Conservation (phyloP, 2,113 vertebrate species). For the Anser brachyrhynchus region DNA sequence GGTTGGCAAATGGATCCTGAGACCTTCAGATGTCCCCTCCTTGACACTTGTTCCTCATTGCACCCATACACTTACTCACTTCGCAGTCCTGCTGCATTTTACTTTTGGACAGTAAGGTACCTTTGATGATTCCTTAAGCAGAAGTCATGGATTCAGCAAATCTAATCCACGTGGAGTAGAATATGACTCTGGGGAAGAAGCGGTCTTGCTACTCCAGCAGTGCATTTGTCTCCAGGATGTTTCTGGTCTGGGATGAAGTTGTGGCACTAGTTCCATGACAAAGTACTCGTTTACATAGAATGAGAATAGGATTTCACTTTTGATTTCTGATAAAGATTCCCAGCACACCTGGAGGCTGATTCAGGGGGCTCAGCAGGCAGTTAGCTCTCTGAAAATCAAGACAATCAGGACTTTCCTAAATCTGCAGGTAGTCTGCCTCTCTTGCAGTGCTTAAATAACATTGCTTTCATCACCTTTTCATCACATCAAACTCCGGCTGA, state of each 20-base stretch:
- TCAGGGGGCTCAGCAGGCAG: neutral
- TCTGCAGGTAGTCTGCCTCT: neutral
- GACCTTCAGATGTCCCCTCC: neutral
- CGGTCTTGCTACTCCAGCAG: neutral
- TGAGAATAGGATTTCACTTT: neutral
- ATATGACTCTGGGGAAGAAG: neutral
- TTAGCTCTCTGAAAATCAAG: constrained; percentile 5
- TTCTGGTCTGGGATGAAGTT: neutral
- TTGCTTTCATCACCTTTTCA: constrained; percentile 53
- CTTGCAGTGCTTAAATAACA: constrained; percentile 8
- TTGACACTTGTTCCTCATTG: neutral
- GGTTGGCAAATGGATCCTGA: neutral
- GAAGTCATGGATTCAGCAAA: constrained; percentile 39
- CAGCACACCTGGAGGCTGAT: neutral
- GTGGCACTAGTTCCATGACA: neutral
- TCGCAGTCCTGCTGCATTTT: neutral
- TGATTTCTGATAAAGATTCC: neutral
- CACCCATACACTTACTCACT: neutral
- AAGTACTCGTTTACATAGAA: neutral
- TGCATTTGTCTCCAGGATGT: neutral
- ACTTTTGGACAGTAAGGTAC: neutral
- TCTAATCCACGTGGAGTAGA: neutral
- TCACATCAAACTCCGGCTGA: neutral
- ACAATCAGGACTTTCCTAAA: constrained; percentile 2
- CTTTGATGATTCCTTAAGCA: neutral